These are phyloP conservation scores for Melospiza melodia DNA, from an alignment of 2,113 vertebrate species.

Conservation along the genomic window DNA sequence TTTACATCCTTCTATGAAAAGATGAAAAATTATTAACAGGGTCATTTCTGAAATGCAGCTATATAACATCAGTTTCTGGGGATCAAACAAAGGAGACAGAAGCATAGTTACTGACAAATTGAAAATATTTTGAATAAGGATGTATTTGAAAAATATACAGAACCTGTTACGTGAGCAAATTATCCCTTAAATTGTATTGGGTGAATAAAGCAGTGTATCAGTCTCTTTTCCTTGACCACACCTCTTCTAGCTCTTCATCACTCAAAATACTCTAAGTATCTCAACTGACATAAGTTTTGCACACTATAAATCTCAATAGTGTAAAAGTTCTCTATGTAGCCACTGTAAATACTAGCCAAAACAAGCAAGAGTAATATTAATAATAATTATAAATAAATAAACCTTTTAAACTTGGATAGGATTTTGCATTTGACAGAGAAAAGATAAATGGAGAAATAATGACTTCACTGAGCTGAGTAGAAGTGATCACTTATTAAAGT, in stretches of 20 bases:
- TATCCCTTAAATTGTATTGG: not conserved
- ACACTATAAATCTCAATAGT: not conserved
- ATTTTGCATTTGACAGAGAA: not conserved
- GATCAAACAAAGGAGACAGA: not conserved
- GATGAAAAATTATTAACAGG: not conserved
- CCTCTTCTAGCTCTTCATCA: not conserved
- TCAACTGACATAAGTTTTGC: not conserved
- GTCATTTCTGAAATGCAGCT: not conserved
- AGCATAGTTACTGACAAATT: not conserved
- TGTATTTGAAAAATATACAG: not conserved
- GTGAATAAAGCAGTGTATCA: not conserved
- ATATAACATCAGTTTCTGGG: not conserved
- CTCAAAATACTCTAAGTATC: not conserved
- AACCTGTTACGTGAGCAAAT: not conserved
- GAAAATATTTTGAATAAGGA: not conserved
- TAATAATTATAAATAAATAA: not conserved
- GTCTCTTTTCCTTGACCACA: not conserved
- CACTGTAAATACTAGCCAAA: not conserved
- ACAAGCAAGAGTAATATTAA: not conserved
- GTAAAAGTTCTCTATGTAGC: not conserved
- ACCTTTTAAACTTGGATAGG: not conserved
- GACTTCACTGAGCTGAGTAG: not conserved
- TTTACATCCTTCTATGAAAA: not conserved
- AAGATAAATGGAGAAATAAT: not conserved
- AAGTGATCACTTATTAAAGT: not conserved